A percentile compares a stretch with the other conserved stretches of the same genome.
phyloP scores from a whole-genome alignment of 2,888 invertebrate species.

The Biston betularia region DNA sequence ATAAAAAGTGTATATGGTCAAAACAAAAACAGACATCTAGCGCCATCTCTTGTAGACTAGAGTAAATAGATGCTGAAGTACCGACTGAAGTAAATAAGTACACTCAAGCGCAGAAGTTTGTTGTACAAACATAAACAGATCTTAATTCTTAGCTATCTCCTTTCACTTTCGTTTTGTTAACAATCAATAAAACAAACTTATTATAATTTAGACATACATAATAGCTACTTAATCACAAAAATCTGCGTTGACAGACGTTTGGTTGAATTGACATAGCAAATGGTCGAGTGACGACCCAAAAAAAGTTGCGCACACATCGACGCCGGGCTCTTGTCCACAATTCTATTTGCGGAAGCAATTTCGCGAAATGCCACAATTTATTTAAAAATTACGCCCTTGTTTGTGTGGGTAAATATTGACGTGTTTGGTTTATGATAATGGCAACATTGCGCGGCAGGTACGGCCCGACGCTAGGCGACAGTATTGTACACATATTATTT shows the following conservation, averaged over 20 bases:
- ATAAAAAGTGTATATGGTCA: not conserved
- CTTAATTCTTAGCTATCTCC: conserved; percentile 27
- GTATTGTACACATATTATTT: conserved; percentile 84
- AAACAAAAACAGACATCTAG: conserved; percentile 32
- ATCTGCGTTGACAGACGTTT: conserved; percentile 32
- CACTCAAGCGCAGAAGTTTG: conserved; percentile 30
- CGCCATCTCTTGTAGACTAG: conserved; percentile 55
- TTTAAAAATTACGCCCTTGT: conserved; percentile 87
- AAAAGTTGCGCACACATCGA: conserved; percentile 78
- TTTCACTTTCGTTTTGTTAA: conserved; percentile 1
- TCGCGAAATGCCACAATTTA: conserved; percentile 86
- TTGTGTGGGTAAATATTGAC: conserved; percentile 85
- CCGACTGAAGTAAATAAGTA: conserved; percentile 16
- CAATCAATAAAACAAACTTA: not conserved
- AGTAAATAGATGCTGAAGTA: conserved; percentile 13
- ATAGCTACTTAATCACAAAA: not conserved
- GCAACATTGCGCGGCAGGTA: conserved; percentile 82
- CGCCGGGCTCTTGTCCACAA: conserved; percentile 75
- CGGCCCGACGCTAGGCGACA: conserved; percentile 73
- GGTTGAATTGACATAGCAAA: conserved; percentile 63
- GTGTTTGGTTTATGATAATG: conserved; percentile 87
- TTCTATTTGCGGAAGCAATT: conserved; percentile 85
- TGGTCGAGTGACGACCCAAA: conserved; percentile 65
- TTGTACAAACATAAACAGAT: conserved; percentile 33
- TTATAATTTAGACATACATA: not conserved